These are phyloP conservation scores for Penaeus indicus DNA, from an alignment of 1,140 invertebrate species.

Conservation along the genomic window DNA sequence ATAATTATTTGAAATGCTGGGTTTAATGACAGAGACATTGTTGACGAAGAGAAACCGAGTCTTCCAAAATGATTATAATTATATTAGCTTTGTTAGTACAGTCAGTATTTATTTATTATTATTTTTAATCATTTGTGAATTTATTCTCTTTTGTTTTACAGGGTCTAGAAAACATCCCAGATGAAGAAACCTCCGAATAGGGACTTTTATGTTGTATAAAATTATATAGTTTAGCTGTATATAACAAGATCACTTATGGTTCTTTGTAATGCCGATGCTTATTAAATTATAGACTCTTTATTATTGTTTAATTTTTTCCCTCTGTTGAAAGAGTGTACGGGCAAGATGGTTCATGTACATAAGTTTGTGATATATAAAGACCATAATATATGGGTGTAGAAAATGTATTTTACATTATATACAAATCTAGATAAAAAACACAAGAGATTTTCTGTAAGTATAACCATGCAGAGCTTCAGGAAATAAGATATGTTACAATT, in stretches of 20 bases:
- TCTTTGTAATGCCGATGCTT: not conserved
- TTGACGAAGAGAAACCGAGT: not conserved
- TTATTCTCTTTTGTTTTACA: not conserved
- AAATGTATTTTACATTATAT: conserved; percentile 27
- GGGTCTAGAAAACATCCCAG: conserved; percentile 33
- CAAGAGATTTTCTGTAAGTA: no score
- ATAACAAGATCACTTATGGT: not conserved
- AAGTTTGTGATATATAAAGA: no score
- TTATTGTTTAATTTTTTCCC: not conserved
- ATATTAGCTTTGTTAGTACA: no score
- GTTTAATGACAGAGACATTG: no score
- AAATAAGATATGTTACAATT: no score
- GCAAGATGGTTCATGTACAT: no score
- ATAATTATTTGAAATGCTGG: no score
- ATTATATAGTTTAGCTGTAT: not conserved
- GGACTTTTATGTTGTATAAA: not conserved
- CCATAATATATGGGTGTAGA: not conserved
- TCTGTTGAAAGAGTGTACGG: no score
- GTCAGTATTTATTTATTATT: no score
- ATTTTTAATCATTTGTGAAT: not conserved
- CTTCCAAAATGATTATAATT: no score
- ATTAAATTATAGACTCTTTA: not conserved
- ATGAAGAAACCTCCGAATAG: conserved; percentile 7
- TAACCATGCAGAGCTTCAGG: no score
- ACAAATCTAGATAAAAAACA: not conserved